These are phyloP conservation scores for Atherinosoma microstoma DNA, from an alignment of 2,797 vertebrate species.

Conservation along the genomic window DNA sequence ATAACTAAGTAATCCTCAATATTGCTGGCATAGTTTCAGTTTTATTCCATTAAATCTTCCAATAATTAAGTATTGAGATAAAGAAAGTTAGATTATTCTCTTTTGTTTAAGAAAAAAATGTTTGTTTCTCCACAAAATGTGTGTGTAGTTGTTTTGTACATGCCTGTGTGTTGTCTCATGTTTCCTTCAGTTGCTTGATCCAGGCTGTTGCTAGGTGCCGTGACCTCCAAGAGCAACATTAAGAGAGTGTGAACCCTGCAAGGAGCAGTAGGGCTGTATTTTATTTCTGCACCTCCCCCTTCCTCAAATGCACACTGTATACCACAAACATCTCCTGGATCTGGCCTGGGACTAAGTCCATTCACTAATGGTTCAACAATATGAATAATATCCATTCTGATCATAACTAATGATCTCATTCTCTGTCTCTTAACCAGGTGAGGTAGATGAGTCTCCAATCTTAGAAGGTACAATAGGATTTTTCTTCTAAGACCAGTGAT, in stretches of 20 bases:
- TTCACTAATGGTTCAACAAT: conserved; percentile 52
- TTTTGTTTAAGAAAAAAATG: conserved; percentile 31
- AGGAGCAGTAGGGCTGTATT: conserved; percentile 63
- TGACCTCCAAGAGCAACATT: conserved; percentile 76
- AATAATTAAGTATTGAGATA: neutral
- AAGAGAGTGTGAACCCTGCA: conserved; percentile 70
- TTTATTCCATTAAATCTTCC: neutral
- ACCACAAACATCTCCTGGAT: conserved; percentile 45
- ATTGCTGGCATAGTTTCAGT: neutral
- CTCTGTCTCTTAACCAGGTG: conserved; percentile 2
- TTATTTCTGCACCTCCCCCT: conserved; percentile 62
- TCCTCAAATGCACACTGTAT: conserved; percentile 49
- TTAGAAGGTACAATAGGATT: neutral
- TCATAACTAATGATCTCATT: conserved; percentile 18
- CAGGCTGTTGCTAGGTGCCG: conserved; percentile 72
- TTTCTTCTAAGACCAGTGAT: neutral
- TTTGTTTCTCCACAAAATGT: conserved; percentile 35
- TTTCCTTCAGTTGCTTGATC: conserved; percentile 64
- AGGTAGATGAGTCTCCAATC: conserved; percentile 10
- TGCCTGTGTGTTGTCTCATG: conserved; percentile 56
- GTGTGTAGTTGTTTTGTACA: conserved; percentile 20
- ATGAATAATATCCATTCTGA: conserved; percentile 29
- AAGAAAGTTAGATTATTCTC: conserved; percentile 8
- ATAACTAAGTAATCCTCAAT: neutral
- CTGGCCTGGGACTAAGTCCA: conserved; percentile 29